Percentiles rank a stretch among this genome's conserved stretches.
phyloP scores from a whole-genome alignment of 2,113 vertebrate species.

The Ibidorhyncha struthersii region DNA sequence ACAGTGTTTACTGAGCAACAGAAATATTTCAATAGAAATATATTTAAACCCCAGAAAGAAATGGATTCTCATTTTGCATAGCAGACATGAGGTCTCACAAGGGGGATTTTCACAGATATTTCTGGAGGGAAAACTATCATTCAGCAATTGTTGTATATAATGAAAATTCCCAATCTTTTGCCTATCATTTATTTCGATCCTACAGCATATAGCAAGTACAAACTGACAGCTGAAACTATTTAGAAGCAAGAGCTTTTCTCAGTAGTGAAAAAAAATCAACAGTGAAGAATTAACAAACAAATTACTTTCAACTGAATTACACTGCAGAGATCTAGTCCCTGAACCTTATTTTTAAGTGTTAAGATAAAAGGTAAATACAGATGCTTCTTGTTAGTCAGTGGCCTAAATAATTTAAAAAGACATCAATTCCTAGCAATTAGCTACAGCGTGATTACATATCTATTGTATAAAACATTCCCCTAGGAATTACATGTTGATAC shows the following conservation, averaged over 20 bases:
- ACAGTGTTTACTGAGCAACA: neutral
- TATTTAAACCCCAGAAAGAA: neutral
- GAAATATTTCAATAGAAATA: neutral
- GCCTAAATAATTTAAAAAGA: conserved; percentile 54
- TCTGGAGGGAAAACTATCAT: neutral
- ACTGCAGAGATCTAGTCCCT: conserved; percentile 12
- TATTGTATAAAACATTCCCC: conserved; percentile 24
- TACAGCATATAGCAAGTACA: neutral
- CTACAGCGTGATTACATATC: conserved; percentile 22
- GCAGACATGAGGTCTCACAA: neutral
- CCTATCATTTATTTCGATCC: neutral
- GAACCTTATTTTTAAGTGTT: neutral
- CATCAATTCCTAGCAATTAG: conserved; percentile 51
- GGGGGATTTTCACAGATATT: neutral
- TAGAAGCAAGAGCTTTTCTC: neutral
- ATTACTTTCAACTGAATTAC: conserved; percentile 32
- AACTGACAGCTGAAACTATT: neutral
- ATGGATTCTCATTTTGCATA: neutral
- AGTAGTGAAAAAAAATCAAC: neutral
- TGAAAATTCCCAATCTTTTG: neutral
- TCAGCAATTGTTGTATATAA: neutral
- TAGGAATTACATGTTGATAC: neutral
- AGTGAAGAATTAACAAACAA: neutral
- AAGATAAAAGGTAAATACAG: conserved; percentile 52
- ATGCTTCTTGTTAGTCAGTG: conserved; percentile 33